phyloP scores from a whole-genome alignment of 2,888 invertebrate genomes.

The Pseudeuparius sepicola region DNA sequence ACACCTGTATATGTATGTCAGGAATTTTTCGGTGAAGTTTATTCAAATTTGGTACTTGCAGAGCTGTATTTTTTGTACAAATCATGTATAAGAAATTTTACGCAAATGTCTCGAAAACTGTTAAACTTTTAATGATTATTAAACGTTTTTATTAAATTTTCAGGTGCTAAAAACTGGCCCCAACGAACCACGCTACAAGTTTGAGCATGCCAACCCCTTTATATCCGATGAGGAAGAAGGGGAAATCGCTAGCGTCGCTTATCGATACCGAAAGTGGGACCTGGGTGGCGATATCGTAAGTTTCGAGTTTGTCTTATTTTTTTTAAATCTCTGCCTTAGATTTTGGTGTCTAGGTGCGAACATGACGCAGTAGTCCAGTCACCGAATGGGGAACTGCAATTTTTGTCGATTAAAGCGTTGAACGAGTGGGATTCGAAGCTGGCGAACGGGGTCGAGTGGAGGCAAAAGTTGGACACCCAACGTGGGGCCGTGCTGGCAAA shows the following conservation, averaged over 20 bases:
- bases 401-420: slow-evolving; percentile 89
- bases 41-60: no score
- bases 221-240: slow-evolving; percentile 85
- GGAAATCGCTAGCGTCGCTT: slow-evolving; percentile 90
- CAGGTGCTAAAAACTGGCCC: slow-evolving; percentile 50
- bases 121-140: no score
- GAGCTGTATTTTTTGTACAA: slow-evolving; percentile 1
- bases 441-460: slow-evolving; percentile 96
- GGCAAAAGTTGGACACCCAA: slow-evolving; percentile 94
- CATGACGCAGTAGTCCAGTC: slow-evolving; percentile 90
- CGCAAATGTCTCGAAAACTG: neutral
- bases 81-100: neutral
- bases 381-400: slow-evolving; percentile 83
- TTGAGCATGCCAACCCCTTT: slow-evolving; percentile 88
- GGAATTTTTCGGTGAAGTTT: no score
- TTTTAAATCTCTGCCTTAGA: slow-evolving; percentile 35
- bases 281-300: slow-evolving; percentile 83
- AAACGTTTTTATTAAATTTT: no score
- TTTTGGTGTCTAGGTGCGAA: slow-evolving; percentile 87
- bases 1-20: no score
- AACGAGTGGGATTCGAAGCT: slow-evolving; percentile 99
- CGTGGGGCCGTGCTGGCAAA: slow-evolving; percentile 97
- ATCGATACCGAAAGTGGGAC: slow-evolving; percentile 95
- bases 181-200: slow-evolving; percentile 75
- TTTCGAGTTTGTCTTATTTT: slow-evolving; percentile 20